Percentiles rank a stretch among this genome's conserved stretches.
Evolutionary conservation across 1,140 invertebrate species (phyloP).

Genomic region (Cyclargus thomasi): DNA sequence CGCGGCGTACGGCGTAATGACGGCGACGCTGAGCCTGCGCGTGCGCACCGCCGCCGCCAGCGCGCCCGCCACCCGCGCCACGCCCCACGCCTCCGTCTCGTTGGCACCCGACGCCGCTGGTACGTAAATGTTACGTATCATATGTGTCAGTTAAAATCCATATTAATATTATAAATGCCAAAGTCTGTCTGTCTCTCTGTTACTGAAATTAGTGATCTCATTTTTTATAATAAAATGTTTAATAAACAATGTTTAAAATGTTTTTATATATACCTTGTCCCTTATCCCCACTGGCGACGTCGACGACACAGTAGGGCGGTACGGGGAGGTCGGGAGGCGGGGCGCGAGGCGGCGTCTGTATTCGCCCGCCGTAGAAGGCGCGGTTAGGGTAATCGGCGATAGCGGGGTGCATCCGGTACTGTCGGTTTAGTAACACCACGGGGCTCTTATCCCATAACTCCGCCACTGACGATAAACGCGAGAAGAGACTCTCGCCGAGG

Average conservation of each 20-base stretch:
- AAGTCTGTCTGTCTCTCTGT: too few species aligned
- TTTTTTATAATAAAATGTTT: too few species aligned
- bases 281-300: constrained; percentile 76
- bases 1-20: constrained; percentile 83
- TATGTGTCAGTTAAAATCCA: too few species aligned
- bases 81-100: constrained; percentile 57
- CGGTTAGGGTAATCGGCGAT: constrained; percentile 85
- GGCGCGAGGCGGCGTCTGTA: constrained; percentile 38
- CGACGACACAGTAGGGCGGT: constrained; percentile 75
- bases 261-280: constrained; percentile 58
- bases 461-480: constrained; percentile 68
- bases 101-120: constrained; percentile 47
- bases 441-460: constrained; percentile 44
- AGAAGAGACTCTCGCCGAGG: constrained; percentile 80
- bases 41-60: constrained; percentile 29
- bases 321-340: constrained; percentile 43
- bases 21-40: constrained; percentile 36
- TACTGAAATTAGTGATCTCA: too few species aligned
- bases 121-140: too few species aligned
- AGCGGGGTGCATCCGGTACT: constrained; percentile 92
- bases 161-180: too few species aligned
- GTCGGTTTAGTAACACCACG: constrained; percentile 80
- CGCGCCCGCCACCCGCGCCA: constrained; percentile 42
- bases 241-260: too few species aligned
- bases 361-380: constrained; percentile 84